phyloP scores from a whole-genome alignment of 2,797 vertebrate species.

The Myripristis jacobus region DNA sequence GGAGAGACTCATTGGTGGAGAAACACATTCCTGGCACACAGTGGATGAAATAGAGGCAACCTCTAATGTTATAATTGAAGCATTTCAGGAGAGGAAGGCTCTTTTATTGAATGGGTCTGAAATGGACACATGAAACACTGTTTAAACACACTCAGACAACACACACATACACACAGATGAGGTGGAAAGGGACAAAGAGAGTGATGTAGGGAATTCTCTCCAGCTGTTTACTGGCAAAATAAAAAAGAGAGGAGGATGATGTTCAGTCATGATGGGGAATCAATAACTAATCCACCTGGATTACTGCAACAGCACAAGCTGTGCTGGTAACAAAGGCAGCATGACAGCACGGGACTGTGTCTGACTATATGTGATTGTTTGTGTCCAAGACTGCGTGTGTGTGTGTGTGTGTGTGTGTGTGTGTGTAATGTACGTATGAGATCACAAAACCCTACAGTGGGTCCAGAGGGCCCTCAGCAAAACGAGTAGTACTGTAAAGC shows the following conservation, averaged over 20 bases:
- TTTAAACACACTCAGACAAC: conserved; percentile 7
- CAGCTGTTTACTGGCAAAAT: conserved; percentile 58
- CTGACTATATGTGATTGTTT: neutral
- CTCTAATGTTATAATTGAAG: conserved; percentile 50
- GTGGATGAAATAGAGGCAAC: conserved; percentile 52
- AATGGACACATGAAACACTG: conserved; percentile 16
- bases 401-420: conserved; percentile 8
- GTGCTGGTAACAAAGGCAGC: conserved; percentile 40
- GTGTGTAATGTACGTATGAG: no score
- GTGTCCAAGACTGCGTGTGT: conserved; percentile 10
- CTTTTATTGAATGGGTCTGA: conserved; percentile 48
- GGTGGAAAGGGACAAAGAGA: conserved; percentile 17
- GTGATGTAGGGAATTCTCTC: conserved; percentile 28
- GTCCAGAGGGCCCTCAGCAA: no score
- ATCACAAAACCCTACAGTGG: no score
- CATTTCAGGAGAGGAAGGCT: neutral
- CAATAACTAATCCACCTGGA: conserved; percentile 71
- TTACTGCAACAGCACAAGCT: conserved; percentile 62
- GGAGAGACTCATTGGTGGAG: conserved; percentile 32
- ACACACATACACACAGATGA: conserved; percentile 7
- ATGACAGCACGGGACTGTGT: conserved; percentile 35
- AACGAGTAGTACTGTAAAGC: no score
- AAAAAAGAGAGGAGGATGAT: conserved; percentile 58
- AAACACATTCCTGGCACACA: conserved; percentile 40
- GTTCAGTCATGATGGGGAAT: conserved; percentile 65